Evolutionary conservation across 2,797 vertebrate species (phyloP).

Genomic region (Geotrypetes seraphini): DNA sequence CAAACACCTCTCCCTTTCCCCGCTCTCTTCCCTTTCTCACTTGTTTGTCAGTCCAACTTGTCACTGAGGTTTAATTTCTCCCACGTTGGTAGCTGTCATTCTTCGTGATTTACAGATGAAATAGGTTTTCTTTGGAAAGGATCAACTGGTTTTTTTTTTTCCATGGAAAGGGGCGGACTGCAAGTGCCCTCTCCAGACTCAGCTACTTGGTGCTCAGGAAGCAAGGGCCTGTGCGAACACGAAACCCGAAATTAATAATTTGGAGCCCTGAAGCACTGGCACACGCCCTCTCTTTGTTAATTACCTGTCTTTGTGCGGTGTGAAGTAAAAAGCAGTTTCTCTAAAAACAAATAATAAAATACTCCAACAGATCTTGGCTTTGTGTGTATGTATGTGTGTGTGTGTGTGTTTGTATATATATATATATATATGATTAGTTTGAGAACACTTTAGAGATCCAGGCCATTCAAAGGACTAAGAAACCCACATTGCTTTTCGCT

Average conservation of each 20-base stretch:
- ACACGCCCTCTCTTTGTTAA: conserved; percentile 1
- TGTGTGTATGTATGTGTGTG: conserved; percentile 24
- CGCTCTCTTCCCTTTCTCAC: conserved; percentile 15
- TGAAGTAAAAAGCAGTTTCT: neutral
- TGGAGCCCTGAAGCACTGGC: conserved; percentile 7
- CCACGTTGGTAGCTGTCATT: too few species aligned
- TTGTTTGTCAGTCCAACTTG: too few species aligned
- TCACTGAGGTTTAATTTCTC: too few species aligned
- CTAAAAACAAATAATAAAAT: conserved; percentile 38
- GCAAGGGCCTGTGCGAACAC: conserved; percentile 13
- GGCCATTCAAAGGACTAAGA: too few species aligned
- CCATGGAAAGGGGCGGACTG: too few species aligned
- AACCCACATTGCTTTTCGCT: too few species aligned
- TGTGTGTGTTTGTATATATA: conserved; percentile 31
- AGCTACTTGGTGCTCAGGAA: neutral
- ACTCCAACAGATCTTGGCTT: conserved; percentile 35
- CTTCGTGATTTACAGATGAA: too few species aligned
- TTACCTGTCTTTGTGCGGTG: conserved; percentile 2
- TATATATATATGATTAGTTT: conserved; percentile 41
- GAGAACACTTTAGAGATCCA: too few species aligned
- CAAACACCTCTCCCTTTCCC: conserved; percentile 12
- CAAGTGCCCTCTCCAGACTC: neutral
- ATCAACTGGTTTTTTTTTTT: too few species aligned
- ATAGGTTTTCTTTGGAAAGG: too few species aligned
- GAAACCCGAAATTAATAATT: conserved; percentile 3